These are phyloP conservation scores for Coptodon rendalli DNA, from an alignment of 2,113 vertebrate genomes.

Conservation along the genomic window DNA sequence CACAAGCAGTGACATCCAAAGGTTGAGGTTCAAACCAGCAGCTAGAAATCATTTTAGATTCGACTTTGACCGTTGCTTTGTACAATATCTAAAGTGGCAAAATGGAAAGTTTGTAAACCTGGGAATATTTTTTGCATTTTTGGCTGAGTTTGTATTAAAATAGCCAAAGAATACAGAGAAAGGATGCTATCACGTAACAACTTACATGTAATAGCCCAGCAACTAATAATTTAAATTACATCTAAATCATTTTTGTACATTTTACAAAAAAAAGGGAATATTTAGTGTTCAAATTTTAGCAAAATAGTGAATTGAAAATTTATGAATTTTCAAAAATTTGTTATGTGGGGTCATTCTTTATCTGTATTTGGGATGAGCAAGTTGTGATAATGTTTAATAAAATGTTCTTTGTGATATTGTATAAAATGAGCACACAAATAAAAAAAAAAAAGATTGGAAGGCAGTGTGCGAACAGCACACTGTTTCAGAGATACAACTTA, in stretches of 20 bases:
- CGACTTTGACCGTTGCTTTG: constrained; percentile 17
- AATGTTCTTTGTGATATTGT: constrained; percentile 23
- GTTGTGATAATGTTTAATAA: constrained; percentile 10
- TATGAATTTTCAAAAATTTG: constrained; percentile 11
- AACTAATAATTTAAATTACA: constrained; percentile 1
- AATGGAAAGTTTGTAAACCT: constrained; percentile 60
- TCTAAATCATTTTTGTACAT: constrained; percentile 20
- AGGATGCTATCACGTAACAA: constrained; percentile 40
- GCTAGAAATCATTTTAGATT: constrained; percentile 35
- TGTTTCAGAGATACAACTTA: constrained; percentile 3
- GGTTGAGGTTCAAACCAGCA: constrained; percentile 41
- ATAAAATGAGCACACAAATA: constrained; percentile 47
- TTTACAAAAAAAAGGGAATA: constrained; percentile 8
- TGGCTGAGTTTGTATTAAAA: constrained; percentile 61
- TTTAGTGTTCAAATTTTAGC: constrained; percentile 15
- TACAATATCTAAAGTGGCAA: constrained; percentile 45
- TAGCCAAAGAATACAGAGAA: constrained; percentile 56
- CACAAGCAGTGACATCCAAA: constrained; percentile 58
- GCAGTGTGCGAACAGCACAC: constrained; percentile 15
- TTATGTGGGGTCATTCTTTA: constrained; percentile 36
- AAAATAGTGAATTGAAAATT: constrained; percentile 38
- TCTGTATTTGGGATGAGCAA: constrained; percentile 35
- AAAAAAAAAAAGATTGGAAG: not conserved
- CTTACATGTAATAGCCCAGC: not conserved
- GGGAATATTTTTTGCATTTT: constrained; percentile 56